phyloP scores from a whole-genome alignment of 2,888 invertebrate species.

The Acronicta psi region DNA sequence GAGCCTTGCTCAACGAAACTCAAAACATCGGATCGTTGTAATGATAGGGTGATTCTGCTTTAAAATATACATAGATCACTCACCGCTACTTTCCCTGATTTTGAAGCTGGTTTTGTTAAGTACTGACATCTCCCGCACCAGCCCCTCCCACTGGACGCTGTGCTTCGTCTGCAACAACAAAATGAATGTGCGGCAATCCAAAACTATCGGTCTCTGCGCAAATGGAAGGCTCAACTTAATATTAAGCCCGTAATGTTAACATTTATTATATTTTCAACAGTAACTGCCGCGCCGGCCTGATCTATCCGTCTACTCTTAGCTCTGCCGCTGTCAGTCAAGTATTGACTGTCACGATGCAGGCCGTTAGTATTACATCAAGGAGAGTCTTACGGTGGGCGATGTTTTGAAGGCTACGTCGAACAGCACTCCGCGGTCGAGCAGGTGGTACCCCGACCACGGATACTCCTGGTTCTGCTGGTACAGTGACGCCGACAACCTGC shows the following conservation, averaged over 20 bases:
- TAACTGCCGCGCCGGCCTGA: too few species aligned
- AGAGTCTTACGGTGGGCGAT: conserved; percentile 84
- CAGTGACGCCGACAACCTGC: conserved; percentile 91
- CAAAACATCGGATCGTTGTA: too few species aligned
- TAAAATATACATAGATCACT: too few species aligned
- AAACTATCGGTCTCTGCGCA: too few species aligned
- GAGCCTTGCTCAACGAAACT: too few species aligned
- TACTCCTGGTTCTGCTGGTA: conserved; percentile 94
- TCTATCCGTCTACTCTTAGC: too few species aligned
- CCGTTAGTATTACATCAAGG: background rate
- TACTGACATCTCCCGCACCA: conserved; percentile 94
- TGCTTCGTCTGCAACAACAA: conserved; percentile 90
- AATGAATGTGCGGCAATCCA: background rate
- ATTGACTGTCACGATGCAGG: too few species aligned
- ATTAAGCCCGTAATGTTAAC: too few species aligned
- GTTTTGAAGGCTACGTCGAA: conserved; percentile 93
- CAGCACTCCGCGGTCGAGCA: conserved; percentile 93
- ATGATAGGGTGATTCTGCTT: too few species aligned
- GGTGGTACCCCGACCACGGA: conserved; percentile 95
- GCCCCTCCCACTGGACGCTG: conserved; percentile 96
- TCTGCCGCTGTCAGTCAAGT: too few species aligned
- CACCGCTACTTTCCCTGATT: conserved; percentile 94
- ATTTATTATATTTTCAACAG: too few species aligned
- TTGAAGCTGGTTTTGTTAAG: conserved; percentile 92
- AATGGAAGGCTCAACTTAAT: too few species aligned